Conservation (phyloP, 2,113 vertebrate species). For the Suricata suricatta region DNA sequence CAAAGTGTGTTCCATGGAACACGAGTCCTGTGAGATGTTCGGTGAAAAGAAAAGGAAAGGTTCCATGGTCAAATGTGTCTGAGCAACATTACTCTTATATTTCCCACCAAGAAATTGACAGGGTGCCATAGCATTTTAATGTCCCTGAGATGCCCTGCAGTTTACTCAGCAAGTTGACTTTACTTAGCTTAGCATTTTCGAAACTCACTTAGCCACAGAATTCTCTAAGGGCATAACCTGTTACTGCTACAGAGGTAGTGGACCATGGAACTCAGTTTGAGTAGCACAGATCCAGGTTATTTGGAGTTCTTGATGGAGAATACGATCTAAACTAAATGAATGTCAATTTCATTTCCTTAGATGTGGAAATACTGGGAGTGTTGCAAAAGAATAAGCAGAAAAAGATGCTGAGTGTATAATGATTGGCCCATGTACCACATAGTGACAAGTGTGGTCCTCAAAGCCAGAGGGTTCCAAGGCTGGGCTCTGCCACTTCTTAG, state of each 20-base stretch:
- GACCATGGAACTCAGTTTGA: neutral
- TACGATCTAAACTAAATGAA: neutral
- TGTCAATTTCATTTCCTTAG: neutral
- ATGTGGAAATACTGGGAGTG: neutral
- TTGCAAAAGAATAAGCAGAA: neutral
- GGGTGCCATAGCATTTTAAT: neutral
- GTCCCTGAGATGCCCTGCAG: neutral
- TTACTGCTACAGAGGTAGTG: neutral
- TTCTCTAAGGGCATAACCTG: too few relatives aligned
- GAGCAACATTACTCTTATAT: neutral
- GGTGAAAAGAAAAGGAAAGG: neutral
- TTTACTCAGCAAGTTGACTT: neutral
- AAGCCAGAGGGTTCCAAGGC: neutral
- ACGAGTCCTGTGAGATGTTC: neutral
- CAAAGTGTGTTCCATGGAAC: neutral
- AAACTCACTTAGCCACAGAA: neutral
- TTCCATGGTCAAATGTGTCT: neutral
- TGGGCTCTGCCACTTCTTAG: neutral
- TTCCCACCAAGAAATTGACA: neutral
- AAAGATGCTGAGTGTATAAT: neutral
- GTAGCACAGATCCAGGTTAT: neutral
- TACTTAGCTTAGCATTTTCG: neutral
- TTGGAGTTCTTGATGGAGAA: neutral
- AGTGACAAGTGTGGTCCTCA: neutral
- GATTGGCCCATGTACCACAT: rapidly evolving